Evolutionary conservation across 2,888 invertebrate genomes (phyloP).

Genomic region (Clanis bilineata): DNA sequence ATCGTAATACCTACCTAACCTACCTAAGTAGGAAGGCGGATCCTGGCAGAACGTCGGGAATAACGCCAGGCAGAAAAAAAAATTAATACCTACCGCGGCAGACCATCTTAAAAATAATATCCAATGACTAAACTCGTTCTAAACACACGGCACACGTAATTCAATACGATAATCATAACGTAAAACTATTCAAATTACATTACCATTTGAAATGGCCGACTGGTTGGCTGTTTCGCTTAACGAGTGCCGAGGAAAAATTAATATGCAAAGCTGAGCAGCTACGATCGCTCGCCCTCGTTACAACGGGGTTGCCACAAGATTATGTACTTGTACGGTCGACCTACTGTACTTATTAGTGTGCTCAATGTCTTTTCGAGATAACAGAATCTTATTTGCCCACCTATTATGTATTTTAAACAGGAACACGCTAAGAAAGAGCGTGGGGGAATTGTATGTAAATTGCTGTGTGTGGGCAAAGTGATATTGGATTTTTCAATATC

Average conservation of each 20-base stretch:
- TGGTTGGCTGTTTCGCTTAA: slow-evolving; percentile 28
- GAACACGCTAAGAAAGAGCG: no score
- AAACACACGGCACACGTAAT: not conserved
- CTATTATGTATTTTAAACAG: not conserved
- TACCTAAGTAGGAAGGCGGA: no score
- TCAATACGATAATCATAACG: not conserved
- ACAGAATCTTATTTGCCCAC: not conserved
- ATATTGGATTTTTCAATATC: no score
- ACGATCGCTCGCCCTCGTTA: slow-evolving; percentile 25
- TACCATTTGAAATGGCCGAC: slow-evolving; percentile 15
- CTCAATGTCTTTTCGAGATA: slow-evolving; percentile 6
- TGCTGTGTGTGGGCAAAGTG: no score
- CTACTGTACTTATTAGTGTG: slow-evolving; percentile 17
- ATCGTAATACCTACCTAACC: no score
- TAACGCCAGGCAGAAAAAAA: no score
- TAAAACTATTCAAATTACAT: slow-evolving; percentile 6
- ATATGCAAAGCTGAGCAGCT: slow-evolving; percentile 34
- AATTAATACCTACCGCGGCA: no score
- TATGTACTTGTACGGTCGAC: slow-evolving; percentile 7
- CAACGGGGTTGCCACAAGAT: slow-evolving; percentile 24
- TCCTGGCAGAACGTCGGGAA: no score
- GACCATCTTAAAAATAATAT: no score
- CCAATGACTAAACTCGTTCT: not conserved
- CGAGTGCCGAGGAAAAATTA: slow-evolving; percentile 26
- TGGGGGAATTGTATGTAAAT: no score